phyloP scores from a whole-genome alignment of 2,888 invertebrate species.

The Agonopterix alstromeriana region DNA sequence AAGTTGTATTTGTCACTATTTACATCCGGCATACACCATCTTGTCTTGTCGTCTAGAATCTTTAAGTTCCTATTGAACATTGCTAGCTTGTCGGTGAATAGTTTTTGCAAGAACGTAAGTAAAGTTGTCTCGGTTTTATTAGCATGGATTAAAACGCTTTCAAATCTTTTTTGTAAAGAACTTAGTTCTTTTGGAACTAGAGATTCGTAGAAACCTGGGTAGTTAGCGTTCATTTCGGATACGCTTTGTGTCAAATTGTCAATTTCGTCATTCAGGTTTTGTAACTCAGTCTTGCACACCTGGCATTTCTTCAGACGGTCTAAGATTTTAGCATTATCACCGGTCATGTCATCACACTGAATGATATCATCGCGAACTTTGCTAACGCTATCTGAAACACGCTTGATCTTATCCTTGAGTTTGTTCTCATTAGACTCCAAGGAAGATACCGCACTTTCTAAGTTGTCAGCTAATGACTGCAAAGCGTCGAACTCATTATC shows the following conservation, averaged over 20 bases:
- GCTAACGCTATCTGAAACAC: constrained; percentile 81
- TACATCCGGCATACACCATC: constrained; percentile 93
- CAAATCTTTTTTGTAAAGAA: constrained; percentile 89
- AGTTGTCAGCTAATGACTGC: constrained; percentile 82
- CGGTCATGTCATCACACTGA: constrained; percentile 92
- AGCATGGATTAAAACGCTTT: constrained; percentile 85
- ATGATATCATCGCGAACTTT: constrained; percentile 89
- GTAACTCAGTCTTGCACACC: constrained; percentile 82
- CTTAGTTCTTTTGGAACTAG: constrained; percentile 88
- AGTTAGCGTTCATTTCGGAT: constrained; percentile 82
- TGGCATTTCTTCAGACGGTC: constrained; percentile 86
- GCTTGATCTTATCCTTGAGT: constrained; percentile 84
- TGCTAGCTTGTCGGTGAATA: constrained; percentile 89
- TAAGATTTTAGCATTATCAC: constrained; percentile 89
- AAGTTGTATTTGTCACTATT: constrained; percentile 94
- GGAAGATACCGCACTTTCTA: constrained; percentile 84
- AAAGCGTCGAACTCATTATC: constrained; percentile 87
- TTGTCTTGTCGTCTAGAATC: constrained; percentile 90
- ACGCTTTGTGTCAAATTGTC: constrained; percentile 82
- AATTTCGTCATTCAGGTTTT: constrained; percentile 80
- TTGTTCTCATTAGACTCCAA: constrained; percentile 85
- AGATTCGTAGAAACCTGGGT: constrained; percentile 87
- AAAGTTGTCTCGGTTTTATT: constrained; percentile 89
- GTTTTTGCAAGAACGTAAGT: constrained; percentile 88
- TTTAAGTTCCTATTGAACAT: constrained; percentile 88